phyloP scores from a whole-genome alignment of 2,888 invertebrate genomes.

The Hyposoter didymator region DNA sequence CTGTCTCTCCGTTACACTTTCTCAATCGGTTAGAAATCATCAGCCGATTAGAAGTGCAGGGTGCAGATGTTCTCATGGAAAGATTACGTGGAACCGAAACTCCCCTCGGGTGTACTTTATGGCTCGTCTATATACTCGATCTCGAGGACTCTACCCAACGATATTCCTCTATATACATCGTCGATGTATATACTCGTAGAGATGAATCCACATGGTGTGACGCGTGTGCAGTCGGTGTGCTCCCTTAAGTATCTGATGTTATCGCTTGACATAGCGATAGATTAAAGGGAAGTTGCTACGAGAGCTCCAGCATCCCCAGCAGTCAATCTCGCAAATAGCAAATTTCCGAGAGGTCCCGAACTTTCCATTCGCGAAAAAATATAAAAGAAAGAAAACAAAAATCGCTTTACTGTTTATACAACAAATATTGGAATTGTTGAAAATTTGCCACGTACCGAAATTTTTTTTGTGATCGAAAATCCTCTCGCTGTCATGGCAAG shows the following conservation, averaged over 20 bases:
- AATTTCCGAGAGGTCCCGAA: not conserved
- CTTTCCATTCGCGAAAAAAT: no score
- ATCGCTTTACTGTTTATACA: not conserved
- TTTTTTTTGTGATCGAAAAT: not conserved
- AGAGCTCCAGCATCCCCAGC: not conserved
- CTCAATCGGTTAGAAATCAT: constrained; percentile 76
- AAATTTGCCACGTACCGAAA: not conserved
- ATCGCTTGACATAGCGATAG: constrained; percentile 14
- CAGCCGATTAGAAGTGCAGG: constrained; percentile 80
- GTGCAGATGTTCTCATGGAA: constrained; percentile 83
- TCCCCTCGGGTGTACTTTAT: constrained; percentile 23
- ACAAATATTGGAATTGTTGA: not conserved
- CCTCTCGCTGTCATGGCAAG: no score
- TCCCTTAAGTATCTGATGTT: constrained; percentile 31
- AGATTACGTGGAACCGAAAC: constrained; percentile 78
- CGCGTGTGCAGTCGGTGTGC: constrained; percentile 31
- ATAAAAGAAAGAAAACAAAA: not conserved
- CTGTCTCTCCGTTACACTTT: constrained; percentile 43
- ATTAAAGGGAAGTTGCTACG: constrained; percentile 8
- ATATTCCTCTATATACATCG: not conserved
- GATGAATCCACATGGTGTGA: not conserved
- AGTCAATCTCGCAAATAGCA: not conserved
- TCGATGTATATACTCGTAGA: not conserved
- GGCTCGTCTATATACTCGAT: constrained; percentile 16
- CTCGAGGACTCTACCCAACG: constrained; percentile 12